These are phyloP conservation scores for Trochalopteron elliotii DNA, from an alignment of 2,113 vertebrate species.

Conservation along the genomic window DNA sequence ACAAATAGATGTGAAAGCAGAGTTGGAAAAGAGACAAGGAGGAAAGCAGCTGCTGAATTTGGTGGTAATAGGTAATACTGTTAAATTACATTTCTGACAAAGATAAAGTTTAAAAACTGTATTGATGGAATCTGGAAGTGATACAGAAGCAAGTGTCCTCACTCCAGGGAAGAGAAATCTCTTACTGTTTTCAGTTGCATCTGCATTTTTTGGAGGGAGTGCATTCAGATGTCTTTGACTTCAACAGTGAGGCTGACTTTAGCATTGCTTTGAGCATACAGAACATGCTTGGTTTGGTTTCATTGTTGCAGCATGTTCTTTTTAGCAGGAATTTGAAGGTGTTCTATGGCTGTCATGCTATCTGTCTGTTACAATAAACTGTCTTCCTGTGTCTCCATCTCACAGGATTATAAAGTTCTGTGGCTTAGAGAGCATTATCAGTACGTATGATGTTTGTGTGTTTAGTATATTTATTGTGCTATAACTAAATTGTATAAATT, in stretches of 20 bases:
- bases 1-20: slow-evolving; percentile 87
- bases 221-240: background rate
- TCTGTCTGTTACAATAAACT: background rate
- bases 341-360: background rate
- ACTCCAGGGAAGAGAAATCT: background rate
- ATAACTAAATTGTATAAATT: background rate
- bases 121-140: background rate
- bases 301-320: background rate
- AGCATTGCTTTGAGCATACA: background rate
- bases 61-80: slow-evolving; percentile 90
- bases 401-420: background rate
- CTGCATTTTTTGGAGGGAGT: background rate
- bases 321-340: background rate
- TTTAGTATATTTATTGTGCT: background rate
- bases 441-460: background rate
- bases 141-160: background rate
- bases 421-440: background rate
- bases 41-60: slow-evolving; percentile 94
- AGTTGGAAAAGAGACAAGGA: slow-evolving; percentile 94
- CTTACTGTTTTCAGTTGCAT: background rate
- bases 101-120: background rate
- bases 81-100: background rate
- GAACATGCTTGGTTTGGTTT: background rate
- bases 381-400: background rate
- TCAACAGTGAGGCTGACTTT: background rate